Base-by-base conservation (phyloP, 1,140 invertebrate species). In the Diabrotica virgifera region DNA sequence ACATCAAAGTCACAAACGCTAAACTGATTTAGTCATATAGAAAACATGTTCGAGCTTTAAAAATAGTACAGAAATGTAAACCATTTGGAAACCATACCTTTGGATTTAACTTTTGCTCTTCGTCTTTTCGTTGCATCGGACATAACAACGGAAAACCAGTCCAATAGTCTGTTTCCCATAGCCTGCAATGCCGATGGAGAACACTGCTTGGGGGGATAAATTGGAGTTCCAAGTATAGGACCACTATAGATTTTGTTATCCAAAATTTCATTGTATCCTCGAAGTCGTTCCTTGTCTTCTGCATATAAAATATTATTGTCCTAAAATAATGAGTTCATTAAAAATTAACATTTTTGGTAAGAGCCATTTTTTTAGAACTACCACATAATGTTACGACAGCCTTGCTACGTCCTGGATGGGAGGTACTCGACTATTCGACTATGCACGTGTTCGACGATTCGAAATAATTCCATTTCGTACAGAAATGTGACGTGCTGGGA, bases 121-220 rank as follows among this genome's bases (percentile, higher is more conserved):
- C 83, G 80, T 62, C 85, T 80, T 72, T 85, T 85, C 59, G 82
- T 82, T n/a, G 84, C 82, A 73, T 95, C 91, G 40, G 89, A 86
- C 91, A 94, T 94, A 52, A 95, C 88, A 58, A 96, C 92, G 4
- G 91, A 92, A 80, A 96, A 96, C 94, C 94, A 96, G 81, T 96
- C 93, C n/a, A 96, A 80, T 60, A 96, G 81, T 5, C 94, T 86
- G 81, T 94, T 90, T 7, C 93, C 93, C 89, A 95, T 95, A 13
- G 89, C 87, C 68, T 93, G 90, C 65, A 94, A 82, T 54, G 91
- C 89, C 61, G 87, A 82, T 36, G 85, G 80, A 12, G 77, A 74
- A 76, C 84, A 85, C 69, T 80, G 80, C 60, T 74, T 75, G 0
- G 68, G 60, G 9, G 71, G 57, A 24, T 75, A 72, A 9, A 74